Conservation (phyloP, 2,888 invertebrate species). For the Hirtodrosophila trivittata region DNA sequence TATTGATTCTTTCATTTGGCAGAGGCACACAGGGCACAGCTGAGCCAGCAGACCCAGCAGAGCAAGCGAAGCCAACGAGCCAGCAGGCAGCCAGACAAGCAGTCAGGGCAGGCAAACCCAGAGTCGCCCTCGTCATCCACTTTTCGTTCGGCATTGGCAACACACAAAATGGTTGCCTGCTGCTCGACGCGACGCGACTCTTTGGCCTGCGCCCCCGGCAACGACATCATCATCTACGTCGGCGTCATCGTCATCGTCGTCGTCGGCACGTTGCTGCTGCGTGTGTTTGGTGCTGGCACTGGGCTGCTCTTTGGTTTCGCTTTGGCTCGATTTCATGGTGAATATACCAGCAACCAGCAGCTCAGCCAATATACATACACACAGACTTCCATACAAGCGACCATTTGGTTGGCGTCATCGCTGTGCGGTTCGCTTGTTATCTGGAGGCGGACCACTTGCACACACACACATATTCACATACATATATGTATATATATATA, state of each 20-base stretch:
- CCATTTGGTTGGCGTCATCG: constrained; percentile 74
- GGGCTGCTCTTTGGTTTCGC: constrained; percentile 65
- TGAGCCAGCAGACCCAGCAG: constrained; percentile 24
- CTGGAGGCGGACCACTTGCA: constrained; percentile 78
- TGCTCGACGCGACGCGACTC: constrained; percentile 34
- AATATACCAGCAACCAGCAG: constrained; percentile 50
- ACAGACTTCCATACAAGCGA: constrained; percentile 28
- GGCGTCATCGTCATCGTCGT: constrained; percentile 45
- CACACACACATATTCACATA: constrained; percentile 26
- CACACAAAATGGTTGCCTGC: constrained; percentile 69
- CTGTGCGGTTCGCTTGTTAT: constrained; percentile 70
- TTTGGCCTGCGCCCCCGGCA: constrained; percentile 74
- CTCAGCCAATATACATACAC: constrained; percentile 45
- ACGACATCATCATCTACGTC: constrained; percentile 62
- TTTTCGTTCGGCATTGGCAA: constrained; percentile 33
- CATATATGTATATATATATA: constrained; percentile 12
- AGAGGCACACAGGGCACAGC: constrained; percentile 29
- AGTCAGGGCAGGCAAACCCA: constrained; percentile 25
- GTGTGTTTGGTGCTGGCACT: constrained; percentile 57
- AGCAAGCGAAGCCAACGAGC: constrained; percentile 24
- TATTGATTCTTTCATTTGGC: constrained; percentile 66
- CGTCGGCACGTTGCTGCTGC: constrained; percentile 65
- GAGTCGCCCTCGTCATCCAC: constrained; percentile 58
- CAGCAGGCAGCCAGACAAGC: constrained; percentile 13
- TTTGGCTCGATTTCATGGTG: constrained; percentile 79